Percentiles rank a stretch among this genome's conserved stretches.
These are phyloP conservation scores for Thamnophis sirtalis DNA, from an alignment of 2,113 vertebrate genomes.

Conservation along the genomic window DNA sequence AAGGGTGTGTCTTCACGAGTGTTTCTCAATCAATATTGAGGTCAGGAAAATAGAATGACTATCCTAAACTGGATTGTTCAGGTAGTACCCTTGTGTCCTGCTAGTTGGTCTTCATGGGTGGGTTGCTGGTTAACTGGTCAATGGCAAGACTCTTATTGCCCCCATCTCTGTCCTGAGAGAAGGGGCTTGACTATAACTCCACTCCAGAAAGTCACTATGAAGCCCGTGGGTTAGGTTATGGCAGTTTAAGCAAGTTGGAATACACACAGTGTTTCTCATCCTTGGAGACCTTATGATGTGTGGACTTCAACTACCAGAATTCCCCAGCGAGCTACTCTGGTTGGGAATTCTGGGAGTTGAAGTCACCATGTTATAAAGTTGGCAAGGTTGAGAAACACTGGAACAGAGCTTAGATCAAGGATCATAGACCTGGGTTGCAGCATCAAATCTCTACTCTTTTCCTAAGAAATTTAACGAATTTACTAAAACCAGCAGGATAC, in stretches of 20 bases:
- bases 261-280: too few species aligned
- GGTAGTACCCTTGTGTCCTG: not conserved
- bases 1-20: not conserved
- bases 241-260: not conserved
- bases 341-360: too few species aligned
- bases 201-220: not conserved
- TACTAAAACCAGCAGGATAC: not conserved
- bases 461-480: not conserved
- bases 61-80: not conserved
- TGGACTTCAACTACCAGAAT: too few species aligned
- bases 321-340: too few species aligned
- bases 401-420: not conserved
- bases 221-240: not conserved
- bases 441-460: not conserved
- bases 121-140: not conserved
- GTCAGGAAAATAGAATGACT: not conserved
- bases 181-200: not conserved
- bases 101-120: not conserved
- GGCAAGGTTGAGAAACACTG: too few species aligned
- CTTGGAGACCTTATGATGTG: too few species aligned
- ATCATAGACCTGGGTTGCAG: not conserved
- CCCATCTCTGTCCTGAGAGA: not conserved
- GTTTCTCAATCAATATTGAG: not conserved
- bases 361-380: too few species aligned
- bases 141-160: not conserved